Evolutionary conservation across 2,888 invertebrate genomes (phyloP).

Genomic region (Drosophila dives): DNA sequence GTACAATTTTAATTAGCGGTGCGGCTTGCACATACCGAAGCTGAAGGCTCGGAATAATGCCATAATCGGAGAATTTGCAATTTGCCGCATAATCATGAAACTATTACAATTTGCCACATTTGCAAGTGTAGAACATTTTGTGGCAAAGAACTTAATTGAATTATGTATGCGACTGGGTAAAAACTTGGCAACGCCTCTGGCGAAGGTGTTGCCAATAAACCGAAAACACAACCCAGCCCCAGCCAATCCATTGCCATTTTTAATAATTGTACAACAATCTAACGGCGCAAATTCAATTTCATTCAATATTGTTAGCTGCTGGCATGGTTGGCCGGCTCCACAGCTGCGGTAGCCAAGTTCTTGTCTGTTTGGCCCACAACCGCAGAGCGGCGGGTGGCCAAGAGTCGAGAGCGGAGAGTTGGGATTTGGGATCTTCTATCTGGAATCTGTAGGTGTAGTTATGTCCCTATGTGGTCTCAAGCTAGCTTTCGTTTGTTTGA

Average conservation of each 20-base stretch:
- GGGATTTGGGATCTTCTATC: constrained; percentile 16
- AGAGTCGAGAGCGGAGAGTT: constrained; percentile 12
- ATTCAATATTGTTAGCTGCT: constrained; percentile 73
- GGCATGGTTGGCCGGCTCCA: constrained; percentile 22
- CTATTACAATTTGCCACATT: constrained; percentile 65
- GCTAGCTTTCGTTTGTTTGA: constrained; percentile 68
- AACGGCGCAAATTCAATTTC: constrained; percentile 70
- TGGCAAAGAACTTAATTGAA: constrained; percentile 68
- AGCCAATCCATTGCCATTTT: constrained; percentile 45
- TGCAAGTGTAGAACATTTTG: constrained; percentile 34
- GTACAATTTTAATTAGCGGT: constrained; percentile 22
- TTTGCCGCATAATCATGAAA: constrained; percentile 69
- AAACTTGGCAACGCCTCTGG: constrained; percentile 58
- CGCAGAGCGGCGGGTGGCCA: constrained; percentile 33
- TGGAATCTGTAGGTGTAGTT: constrained; percentile 31
- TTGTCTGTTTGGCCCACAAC: constrained; percentile 48
- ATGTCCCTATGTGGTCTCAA: constrained; percentile 49
- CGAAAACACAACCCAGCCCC: neutral
- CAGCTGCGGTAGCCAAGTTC: constrained; percentile 67
- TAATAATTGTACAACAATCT: constrained; percentile 71
- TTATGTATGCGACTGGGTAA: constrained; percentile 54
- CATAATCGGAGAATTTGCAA: constrained; percentile 42
- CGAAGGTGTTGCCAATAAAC: constrained; percentile 60
- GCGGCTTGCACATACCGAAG: constrained; percentile 17
- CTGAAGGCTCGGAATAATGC: constrained; percentile 4